A percentile compares a stretch with the other conserved stretches of the same genome.
phyloP scores from a whole-genome alignment of 2,888 invertebrate genomes.

The Hirudinaria manillensis region DNA sequence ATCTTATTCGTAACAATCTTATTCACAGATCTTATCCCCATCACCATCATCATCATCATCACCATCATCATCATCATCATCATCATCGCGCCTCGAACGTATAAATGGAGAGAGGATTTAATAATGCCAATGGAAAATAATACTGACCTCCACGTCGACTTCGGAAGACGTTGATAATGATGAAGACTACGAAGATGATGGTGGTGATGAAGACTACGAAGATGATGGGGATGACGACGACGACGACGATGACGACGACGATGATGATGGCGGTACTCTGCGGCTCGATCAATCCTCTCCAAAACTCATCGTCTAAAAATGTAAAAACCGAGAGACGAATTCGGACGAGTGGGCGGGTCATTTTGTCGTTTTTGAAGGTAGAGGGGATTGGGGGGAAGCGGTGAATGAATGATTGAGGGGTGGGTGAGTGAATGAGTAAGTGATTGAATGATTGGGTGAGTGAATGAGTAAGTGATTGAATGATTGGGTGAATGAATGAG shows the following conservation, averaged over 20 bases:
- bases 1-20: no score
- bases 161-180: no score
- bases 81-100: no score
- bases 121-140: no score
- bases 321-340: no score
- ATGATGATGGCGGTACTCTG: neutral
- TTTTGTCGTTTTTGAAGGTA: no score
- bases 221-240: conserved; percentile 4
- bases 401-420: neutral
- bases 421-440: neutral
- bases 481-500: neutral
- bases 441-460: neutral
- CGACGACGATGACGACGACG: conserved; percentile 13
- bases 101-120: no score
- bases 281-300: no score
- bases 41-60: conserved; percentile 6
- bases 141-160: no score
- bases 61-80: conserved; percentile 8
- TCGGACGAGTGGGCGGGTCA: no score
- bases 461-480: neutral
- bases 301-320: no score
- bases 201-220: neutral
- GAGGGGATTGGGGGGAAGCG: neutral
- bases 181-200: neutral
- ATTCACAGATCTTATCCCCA: no score